Evolutionary conservation across 2,888 invertebrate species (phyloP).

Genomic region (Eubasilissa splendida): DNA sequence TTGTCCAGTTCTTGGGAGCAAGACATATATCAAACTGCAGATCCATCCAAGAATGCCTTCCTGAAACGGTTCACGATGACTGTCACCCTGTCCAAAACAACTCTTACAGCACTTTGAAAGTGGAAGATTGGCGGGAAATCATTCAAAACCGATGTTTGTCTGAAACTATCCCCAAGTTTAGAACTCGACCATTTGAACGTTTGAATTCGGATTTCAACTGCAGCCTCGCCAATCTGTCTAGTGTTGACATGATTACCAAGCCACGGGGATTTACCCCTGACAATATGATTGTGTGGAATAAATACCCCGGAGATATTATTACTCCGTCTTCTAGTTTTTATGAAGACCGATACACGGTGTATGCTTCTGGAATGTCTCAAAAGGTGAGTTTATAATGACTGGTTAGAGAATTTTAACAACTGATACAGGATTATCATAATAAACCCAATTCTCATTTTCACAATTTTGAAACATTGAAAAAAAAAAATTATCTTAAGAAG

Average conservation of each 20-base stretch:
- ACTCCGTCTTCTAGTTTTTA: slow-evolving; percentile 6
- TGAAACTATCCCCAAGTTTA: background rate
- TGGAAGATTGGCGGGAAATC: slow-evolving; percentile 36
- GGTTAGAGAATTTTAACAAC: no score
- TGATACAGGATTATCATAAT: no score
- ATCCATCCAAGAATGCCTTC: slow-evolving; percentile 40
- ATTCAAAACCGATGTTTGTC: slow-evolving; percentile 38
- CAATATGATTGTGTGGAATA: slow-evolving; percentile 59
- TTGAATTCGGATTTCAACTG: background rate
- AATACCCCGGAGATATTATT: slow-evolving; percentile 48
- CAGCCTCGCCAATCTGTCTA: background rate
- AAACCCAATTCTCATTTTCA: no score
- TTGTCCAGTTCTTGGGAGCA: slow-evolving; percentile 65
- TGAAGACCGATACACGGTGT: slow-evolving; percentile 11
- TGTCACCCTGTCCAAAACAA: background rate
- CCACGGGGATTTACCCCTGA: slow-evolving; percentile 50
- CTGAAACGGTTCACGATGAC: slow-evolving; percentile 11
- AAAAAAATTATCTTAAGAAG: no score
- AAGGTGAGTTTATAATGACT: slow-evolving; percentile 12
- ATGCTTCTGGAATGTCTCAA: slow-evolving; percentile 1
- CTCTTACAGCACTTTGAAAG: slow-evolving; percentile 4
- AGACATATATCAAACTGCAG: slow-evolving; percentile 69
- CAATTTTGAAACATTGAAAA: no score
- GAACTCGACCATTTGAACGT: background rate
- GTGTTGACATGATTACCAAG: slow-evolving; percentile 7